Evolutionary conservation across 23 tunicate species (phyloP), one percentile per base, ranked within the genome.

Genomic region (Ciona savignyi): DNA sequence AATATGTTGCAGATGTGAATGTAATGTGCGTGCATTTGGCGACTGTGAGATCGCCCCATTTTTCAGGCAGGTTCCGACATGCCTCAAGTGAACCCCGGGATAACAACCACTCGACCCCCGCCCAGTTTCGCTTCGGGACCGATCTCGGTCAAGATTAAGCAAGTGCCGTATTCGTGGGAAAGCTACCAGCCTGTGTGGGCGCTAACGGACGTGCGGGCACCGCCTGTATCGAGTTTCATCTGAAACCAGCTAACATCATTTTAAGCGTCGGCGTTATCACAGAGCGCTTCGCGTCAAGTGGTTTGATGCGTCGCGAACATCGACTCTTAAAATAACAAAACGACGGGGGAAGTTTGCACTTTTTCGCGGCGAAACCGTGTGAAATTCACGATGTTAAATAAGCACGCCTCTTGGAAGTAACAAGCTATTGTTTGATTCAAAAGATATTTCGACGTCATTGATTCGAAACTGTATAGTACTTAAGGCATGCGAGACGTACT

Each of bases 51-150:
- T 42, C 15, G 56, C 9, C 56, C 56, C 56, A 42, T 15, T 6
- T 6, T 9, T 42, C 56, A 42, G 56, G 56, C 56, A 42, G 56
- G 56, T 15, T 15, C 56, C 56, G 56, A 42, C 56, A 42, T 15
- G 56, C 56, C 56, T 42, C 56, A 42, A 42, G 56, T 42, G 56
- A 42, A 42, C 56, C 56, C 56, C 56, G 56, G 56, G 56, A 42
- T 42, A 42, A 42, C 56, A 42, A 42, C 56, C 56, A 42, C 56
- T 42, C 56, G 56, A 42, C 56, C 56, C 56, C 56, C 56, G 56
- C 56, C 56, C 15, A 42, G 15, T 42, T 42, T 42, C 56, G 15
- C 56, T 42, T 42, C 56, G 56, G 11, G n/a, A 9, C 56, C 56
- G 56, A 42, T 42, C 56, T 42, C 56, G 56, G 56, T 42, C 56